Conservation (phyloP, 2,797 vertebrate species). For the Momotus momota region DNA sequence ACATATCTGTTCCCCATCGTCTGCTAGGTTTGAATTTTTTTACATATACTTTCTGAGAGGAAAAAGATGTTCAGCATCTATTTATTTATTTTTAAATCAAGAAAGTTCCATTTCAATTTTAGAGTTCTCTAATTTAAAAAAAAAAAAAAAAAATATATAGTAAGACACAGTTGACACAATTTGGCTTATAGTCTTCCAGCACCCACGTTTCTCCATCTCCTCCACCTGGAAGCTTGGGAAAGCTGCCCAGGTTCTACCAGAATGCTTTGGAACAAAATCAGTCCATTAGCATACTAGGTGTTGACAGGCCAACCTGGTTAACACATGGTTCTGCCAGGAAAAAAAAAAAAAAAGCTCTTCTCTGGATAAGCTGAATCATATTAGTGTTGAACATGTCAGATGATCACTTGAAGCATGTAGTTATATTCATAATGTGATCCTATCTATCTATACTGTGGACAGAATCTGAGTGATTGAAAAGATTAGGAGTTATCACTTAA, state of each 20-base stretch:
- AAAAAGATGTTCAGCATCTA: background rate
- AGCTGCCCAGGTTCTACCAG: constrained; percentile 67
- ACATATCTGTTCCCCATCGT: background rate
- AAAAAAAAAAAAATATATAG: background rate
- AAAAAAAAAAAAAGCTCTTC: background rate
- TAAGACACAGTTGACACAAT: constrained; percentile 15
- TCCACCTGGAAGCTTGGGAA: constrained; percentile 68
- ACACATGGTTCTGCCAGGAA: constrained; percentile 59
- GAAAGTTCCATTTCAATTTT: constrained; percentile 27
- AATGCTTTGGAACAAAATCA: constrained; percentile 67
- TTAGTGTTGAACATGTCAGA: constrained; percentile 39
- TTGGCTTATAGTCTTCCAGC: constrained; percentile 46
- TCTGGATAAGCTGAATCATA: constrained; percentile 45
- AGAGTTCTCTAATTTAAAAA: background rate
- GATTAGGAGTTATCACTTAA: background rate
- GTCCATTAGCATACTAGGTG: constrained; percentile 55
- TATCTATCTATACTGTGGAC: background rate
- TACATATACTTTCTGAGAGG: background rate
- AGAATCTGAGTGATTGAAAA: background rate
- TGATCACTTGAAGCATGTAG: constrained; percentile 30
- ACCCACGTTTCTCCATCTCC: constrained; percentile 33
- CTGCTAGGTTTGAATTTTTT: background rate
- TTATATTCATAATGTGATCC: background rate
- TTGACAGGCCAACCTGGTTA: constrained; percentile 73
- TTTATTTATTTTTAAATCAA: constrained; percentile 43